Evolutionary conservation across 2,797 vertebrate genomes (phyloP).

Genomic region (Urocyon cinereoargenteus): DNA sequence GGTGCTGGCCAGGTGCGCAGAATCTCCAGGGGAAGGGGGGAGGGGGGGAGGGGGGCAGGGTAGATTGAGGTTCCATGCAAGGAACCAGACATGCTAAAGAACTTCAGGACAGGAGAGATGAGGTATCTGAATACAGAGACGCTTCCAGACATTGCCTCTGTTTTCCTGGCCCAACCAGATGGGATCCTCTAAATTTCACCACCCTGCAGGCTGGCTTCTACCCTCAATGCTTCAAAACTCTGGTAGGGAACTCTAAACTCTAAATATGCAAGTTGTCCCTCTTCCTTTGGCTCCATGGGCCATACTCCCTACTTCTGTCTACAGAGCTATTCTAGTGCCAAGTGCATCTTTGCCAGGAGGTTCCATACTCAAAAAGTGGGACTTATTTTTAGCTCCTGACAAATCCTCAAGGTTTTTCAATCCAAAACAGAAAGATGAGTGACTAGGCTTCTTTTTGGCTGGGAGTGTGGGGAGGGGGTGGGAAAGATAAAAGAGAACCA

Average conservation of each 20-base stretch:
- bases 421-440: constrained; percentile 63
- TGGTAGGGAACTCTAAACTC: not conserved
- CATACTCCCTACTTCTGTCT: not conserved
- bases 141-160: not conserved
- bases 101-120: not conserved
- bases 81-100: too few relatives aligned
- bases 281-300: not conserved
- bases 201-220: not conserved
- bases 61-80: too few relatives aligned
- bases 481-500: constrained; percentile 45
- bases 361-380: constrained; percentile 54
- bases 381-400: constrained; percentile 74
- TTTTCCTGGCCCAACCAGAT: not conserved
- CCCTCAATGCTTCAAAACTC: not conserved
- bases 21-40: not conserved
- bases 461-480: rapidly evolving
- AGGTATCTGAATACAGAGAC: not conserved
- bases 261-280: not conserved
- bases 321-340: constrained; percentile 16
- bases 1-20: not conserved
- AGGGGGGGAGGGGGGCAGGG: rapidly evolving
- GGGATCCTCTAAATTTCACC: not conserved
- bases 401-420: constrained; percentile 59
- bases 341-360: constrained; percentile 44
- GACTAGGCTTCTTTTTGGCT: constrained; percentile 25